These are phyloP conservation scores for Periophthalmus modestus DNA, from an alignment of 2,113 vertebrate species.

Conservation along the genomic window DNA sequence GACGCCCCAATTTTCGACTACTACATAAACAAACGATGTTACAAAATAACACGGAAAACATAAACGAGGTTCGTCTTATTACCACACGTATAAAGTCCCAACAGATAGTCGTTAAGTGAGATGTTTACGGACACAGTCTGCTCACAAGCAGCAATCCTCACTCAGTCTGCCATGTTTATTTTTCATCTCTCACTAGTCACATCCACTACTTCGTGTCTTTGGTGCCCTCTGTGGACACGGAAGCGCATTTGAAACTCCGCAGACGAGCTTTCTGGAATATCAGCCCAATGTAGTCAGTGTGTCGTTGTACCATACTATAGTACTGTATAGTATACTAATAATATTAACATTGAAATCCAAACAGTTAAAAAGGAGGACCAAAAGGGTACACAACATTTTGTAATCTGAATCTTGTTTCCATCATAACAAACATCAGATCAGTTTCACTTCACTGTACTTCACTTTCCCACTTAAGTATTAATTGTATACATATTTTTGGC, in stretches of 20 bases:
- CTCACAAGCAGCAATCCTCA: slow-evolving; percentile 34
- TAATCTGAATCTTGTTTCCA: no score
- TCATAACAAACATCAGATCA: no score
- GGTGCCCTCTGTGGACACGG: slow-evolving; percentile 26
- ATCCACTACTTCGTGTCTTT: slow-evolving; percentile 15
- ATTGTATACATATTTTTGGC: neutral
- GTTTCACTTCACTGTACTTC: no score
- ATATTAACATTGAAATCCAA: no score
- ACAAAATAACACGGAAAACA: no score
- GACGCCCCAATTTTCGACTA: slow-evolving; percentile 19
- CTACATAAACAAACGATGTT: neutral
- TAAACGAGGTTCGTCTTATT: accelerated
- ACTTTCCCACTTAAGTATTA: no score
- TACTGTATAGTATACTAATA: no score
- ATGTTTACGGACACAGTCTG: neutral
- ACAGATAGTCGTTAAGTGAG: neutral
- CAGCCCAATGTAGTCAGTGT: no score
- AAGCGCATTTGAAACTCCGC: neutral
- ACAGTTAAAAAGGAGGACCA: no score
- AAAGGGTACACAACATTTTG: no score
- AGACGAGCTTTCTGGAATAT: neutral
- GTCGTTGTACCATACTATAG: no score
- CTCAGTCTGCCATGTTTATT: slow-evolving; percentile 64
- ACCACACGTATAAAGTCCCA: neutral
- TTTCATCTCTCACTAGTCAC: neutral